Evolutionary conservation across 1,140 invertebrate species (phyloP).

Genomic region (Drosophila arizonae): DNA sequence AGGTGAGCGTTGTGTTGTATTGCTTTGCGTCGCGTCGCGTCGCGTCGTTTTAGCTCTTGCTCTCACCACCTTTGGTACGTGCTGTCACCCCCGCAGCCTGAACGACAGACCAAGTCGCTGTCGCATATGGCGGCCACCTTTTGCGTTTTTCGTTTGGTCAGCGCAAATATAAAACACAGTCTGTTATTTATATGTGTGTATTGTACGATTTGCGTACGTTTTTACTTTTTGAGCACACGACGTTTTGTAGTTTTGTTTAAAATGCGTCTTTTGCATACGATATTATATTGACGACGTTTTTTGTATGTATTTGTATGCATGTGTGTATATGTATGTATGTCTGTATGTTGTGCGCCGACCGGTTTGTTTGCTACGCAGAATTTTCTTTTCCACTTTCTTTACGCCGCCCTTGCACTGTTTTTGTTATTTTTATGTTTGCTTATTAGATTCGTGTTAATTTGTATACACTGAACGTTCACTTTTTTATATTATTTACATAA

Average conservation of each 20-base stretch:
- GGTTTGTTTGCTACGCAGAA: constrained; percentile 75
- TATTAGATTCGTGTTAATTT: constrained; percentile 14
- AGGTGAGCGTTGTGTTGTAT: constrained; percentile 35
- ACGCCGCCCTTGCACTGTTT: constrained; percentile 27
- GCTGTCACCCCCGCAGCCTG: constrained; percentile 55
- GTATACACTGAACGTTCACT: constrained; percentile 28
- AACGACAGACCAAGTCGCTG: constrained; percentile 19
- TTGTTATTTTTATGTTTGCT: constrained; percentile 33
- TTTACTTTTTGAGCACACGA: constrained; percentile 22
- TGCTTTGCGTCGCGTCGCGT: constrained; percentile 25
- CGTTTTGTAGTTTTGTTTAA: constrained; percentile 27
- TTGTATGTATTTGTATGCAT: constrained; percentile 32
- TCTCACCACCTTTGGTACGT: constrained; percentile 49
- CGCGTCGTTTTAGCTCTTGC: constrained; percentile 39
- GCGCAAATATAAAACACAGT: constrained; percentile 41
- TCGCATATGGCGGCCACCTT: constrained; percentile 66
- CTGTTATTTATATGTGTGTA: constrained; percentile 34
- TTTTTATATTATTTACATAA: constrained; percentile 51
- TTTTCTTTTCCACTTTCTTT: constrained; percentile 63
- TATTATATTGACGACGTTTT: constrained; percentile 35
- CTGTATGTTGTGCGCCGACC: constrained; percentile 65
- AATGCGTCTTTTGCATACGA: constrained; percentile 66
- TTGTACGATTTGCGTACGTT: constrained; percentile 32
- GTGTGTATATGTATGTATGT: constrained; percentile 51
- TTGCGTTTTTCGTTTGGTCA: constrained; percentile 55